Percentiles rank a stretch among this genome's conserved stretches.
These are phyloP conservation scores for Lerista edwardsae DNA, from an alignment of 2,797 vertebrate genomes.

Conservation along the genomic window DNA sequence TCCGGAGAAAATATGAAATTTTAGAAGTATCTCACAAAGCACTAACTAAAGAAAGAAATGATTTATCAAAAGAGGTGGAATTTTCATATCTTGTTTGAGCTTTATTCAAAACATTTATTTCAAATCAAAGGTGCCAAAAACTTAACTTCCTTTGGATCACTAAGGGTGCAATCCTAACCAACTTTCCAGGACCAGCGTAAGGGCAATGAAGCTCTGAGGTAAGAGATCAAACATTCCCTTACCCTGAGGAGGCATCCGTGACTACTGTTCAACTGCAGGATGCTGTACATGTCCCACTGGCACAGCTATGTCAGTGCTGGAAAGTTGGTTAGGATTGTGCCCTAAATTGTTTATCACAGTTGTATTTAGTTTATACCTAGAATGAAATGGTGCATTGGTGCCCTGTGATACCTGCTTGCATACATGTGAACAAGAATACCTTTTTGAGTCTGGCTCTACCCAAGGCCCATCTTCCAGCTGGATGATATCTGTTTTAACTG, in stretches of 20 bases:
- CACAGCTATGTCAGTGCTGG: too few species aligned
- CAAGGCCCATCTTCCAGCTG: not conserved
- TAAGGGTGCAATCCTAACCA: too few species aligned
- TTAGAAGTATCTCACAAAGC: conserved; percentile 82
- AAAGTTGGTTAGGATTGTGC: too few species aligned
- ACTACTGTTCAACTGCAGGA: too few species aligned
- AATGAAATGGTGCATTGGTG: not conserved
- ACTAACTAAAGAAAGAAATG: conserved; percentile 86
- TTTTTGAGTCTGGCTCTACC: not conserved
- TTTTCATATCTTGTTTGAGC: not conserved
- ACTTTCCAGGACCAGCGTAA: too few species aligned
- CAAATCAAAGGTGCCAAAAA: not conserved
- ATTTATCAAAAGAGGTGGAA: conserved; percentile 90
- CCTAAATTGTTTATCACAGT: not conserved
- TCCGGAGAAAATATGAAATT: conserved; percentile 86
- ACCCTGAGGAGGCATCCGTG: too few species aligned
- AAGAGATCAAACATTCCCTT: too few species aligned
- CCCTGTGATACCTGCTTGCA: not conserved
- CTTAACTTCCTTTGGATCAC: not conserved
- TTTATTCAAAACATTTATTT: not conserved
- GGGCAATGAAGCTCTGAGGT: too few species aligned
- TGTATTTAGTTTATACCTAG: not conserved
- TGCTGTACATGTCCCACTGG: too few species aligned
- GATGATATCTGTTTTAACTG: too few species aligned
- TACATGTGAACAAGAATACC: not conserved